A percentile compares a stretch with the other conserved stretches of the same genome.
These are phyloP conservation scores for Dromococcyx pavoninus DNA, from an alignment of 2,797 vertebrate species.

Conservation along the genomic window DNA sequence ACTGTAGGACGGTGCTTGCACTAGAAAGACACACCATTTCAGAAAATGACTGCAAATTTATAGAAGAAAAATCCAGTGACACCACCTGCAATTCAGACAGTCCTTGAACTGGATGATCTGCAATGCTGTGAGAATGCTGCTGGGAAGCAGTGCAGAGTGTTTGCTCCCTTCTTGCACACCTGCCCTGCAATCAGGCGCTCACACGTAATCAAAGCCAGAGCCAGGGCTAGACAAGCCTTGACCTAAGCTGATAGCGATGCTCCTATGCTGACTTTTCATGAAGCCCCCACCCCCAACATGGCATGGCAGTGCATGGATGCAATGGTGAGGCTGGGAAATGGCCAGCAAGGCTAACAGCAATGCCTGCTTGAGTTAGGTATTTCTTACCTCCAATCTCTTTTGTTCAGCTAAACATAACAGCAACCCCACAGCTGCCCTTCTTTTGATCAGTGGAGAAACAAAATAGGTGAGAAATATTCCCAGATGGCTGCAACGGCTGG, in stretches of 20 bases:
- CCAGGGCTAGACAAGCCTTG: neutral
- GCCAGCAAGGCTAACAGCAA: neutral
- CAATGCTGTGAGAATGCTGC: neutral
- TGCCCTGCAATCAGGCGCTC: accelerated
- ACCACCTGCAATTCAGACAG: neutral
- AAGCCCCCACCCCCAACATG: accelerated
- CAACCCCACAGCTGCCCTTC: neutral
- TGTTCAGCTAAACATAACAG: neutral
- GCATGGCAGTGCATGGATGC: accelerated
- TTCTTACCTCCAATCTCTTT: neutral
- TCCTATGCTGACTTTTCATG: accelerated
- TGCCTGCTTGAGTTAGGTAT: neutral
- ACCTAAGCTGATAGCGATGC: neutral
- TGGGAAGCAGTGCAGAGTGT: neutral
- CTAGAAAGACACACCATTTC: neutral
- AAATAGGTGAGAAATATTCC: neutral
- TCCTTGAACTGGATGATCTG: neutral
- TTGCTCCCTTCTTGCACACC: neutral
- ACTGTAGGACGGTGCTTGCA: accelerated
- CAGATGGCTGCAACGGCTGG: neutral
- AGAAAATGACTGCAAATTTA: neutral
- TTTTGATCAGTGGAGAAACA: neutral
- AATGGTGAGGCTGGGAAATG: neutral
- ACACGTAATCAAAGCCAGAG: accelerated
- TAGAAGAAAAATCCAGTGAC: accelerated